Base-by-base conservation (phyloP, 1,140 invertebrate genomes). In the Panulirus ornatus region DNA sequence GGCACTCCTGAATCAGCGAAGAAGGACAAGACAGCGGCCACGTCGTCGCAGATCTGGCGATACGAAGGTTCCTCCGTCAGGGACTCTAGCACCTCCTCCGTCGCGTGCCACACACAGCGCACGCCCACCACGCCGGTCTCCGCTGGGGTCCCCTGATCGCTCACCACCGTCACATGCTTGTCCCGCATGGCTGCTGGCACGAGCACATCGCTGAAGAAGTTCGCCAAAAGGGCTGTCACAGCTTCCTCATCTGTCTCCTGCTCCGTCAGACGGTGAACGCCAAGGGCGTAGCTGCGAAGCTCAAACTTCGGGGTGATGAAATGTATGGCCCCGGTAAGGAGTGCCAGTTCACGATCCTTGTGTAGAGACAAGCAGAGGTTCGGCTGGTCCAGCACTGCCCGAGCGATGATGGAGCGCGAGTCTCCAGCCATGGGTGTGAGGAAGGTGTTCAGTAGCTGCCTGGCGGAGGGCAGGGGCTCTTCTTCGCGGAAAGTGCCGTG, bases 281-380 rank as follows among this genome's bases (percentile, higher is more conserved):
- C 90, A 0, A 91, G 27, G 51, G 70, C 86, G 40, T 91, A 89
- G 86, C 92, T 92, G 81, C 88, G 85, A 2, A 92, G 79, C 44
- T 92, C 87, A 58, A 92, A 92, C 70, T 92, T 90, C 30, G 88
- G 89, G 1, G 91, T 91, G 22, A 92, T 91, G 58, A 90, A 92
- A 73, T 92, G 91, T 16, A 91, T 90, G 82, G 91, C 88, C 34
- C 84, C 91, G 9, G 91, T 86, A 40, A 92, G 81, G 44, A 92
- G 85, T 44, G 44, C 54, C 8, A 90, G 81, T 22, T 91, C 91
- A 22, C 71, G 78, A 22, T 90, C 70, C 44, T 91, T 84, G 89
- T 92, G 91, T n/a, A 90, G 86, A 34, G 91, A 92, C 19, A 92
- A 86, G 44, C 90, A 92, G 36, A 92, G 63, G 85, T 91, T 86